These are phyloP conservation scores for Mellilla xanthometata DNA, from an alignment of 2,888 invertebrate species.

Conservation along the genomic window DNA sequence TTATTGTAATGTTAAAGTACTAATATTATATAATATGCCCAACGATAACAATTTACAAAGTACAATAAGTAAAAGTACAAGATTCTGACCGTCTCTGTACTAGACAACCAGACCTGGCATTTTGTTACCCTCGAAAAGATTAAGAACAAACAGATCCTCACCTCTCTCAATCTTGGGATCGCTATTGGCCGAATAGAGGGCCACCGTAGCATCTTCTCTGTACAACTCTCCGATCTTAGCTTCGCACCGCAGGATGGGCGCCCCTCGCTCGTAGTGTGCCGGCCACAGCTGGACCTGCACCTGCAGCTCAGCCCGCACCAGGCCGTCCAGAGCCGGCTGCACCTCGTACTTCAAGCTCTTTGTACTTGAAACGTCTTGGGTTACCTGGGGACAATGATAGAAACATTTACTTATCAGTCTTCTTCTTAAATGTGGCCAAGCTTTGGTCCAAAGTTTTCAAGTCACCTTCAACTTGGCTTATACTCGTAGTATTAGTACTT, in stretches of 20 bases:
- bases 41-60: too few species aligned
- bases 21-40: too few species aligned
- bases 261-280: conserved; percentile 85
- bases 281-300: conserved; percentile 84
- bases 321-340: conserved; percentile 71
- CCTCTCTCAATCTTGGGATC: conserved; percentile 89
- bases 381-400: conserved; percentile 59
- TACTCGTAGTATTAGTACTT: too few species aligned
- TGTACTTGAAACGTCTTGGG: conserved; percentile 51
- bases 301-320: conserved; percentile 83
- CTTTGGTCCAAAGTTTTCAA: too few species aligned
- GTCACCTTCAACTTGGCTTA: too few species aligned
- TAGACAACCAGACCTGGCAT: too few species aligned
- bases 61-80: too few species aligned
- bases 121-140: too few species aligned
- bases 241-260: conserved; percentile 85
- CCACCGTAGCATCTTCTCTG: conserved; percentile 82
- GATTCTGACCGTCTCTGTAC: too few species aligned
- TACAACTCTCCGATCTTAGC: conserved; percentile 85
- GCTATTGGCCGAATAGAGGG: conserved; percentile 84
- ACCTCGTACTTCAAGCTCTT: conserved; percentile 51
- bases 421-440: too few species aligned
- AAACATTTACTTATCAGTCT: too few species aligned
- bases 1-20: too few species aligned
- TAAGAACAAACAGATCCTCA: conserved; percentile 43